Base-by-base conservation (phyloP, 2,888 invertebrate species). In the Rhaphigaster nebulosa region DNA sequence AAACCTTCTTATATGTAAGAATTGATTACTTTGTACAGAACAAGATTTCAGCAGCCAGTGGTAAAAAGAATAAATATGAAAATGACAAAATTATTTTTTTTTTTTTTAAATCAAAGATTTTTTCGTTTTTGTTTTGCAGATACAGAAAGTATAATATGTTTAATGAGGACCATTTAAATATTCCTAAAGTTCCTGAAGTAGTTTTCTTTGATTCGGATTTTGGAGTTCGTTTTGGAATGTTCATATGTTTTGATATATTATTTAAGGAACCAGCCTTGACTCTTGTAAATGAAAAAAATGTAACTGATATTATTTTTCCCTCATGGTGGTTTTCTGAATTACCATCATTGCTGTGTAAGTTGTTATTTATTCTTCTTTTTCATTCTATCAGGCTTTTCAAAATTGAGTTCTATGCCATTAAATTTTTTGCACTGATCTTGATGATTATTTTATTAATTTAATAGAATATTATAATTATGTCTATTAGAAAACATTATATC, bases 271-370 rank as follows among this genome's bases (percentile, higher is more conserved):
- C 98, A 0, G 95, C 96, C 0, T 94, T 96, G 18, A 94, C 95
- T 91, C 93, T 96, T 23, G 93, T 94, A 92, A 94, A 95, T 90
- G 65, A 91, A 34, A 34, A 87, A 23, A 94, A 94, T 0, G 93
- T 96, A 1, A 95, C 94, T 34, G 95, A 97, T 92, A 93, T 97
- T 26, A 94, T 96, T 1, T 96, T 95, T 92, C 95, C 97, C 0
- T 95, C 96, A 0, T 96, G 96, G 94, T 98, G 98, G 98, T 96
- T 96, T 93, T 96, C 97, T 0, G 96, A 97, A 93, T 93, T 97
- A 91, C 98, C 98, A 0, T 97, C 96, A 93, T 94, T 97, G 89
- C 96, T 50, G 34, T 65, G 90, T 80, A 45, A 76, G 80, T 54
- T 70, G 10, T 76, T 38, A 76, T 34, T 76, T 29, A 65, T 65